Base-by-base conservation (phyloP, 1,140 invertebrate species). In the Conus betulinus region DNA sequence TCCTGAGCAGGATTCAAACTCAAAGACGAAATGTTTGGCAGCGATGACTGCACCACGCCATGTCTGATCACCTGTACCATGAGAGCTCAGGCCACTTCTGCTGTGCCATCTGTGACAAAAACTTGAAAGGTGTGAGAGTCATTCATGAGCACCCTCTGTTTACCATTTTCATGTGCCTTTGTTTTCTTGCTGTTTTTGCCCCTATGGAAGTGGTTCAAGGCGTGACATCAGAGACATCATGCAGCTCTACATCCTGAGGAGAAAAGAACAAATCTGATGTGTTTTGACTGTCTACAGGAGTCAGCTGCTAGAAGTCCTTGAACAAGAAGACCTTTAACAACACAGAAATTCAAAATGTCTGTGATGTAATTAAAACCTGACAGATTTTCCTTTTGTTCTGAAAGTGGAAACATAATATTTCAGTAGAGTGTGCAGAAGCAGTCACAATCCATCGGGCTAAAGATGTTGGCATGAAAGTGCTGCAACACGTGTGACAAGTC, bases 91-190 rank as follows among this genome's bases (percentile, higher is more conserved):
- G 27, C 23, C 76, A 78, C 25, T 78, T 78, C 17, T 27, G 7
- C 27, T 78, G 76, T 51, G 25, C 25, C 17, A 39, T 78, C 39
- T 78, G 76, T 78, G 76, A 78, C 25, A 78, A 39, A 15, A 7
- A 25, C 5, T 78, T 7, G 27, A 51, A 13, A 7, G 39, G 17
- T 7, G n/a, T 13, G 39, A 39, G 8, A 8, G 11, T n/a, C 0
- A 78, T 51, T 15, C 76, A 78, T 17, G 17, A 39, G 76, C 76
- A 78, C n/a, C 76, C 76, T 78, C 23, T n/a, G n/a, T 78, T 78
- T 25, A 17, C 10, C 76, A 78, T 78, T 27, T n/a, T 51, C 7
- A 78, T 78, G 76, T 78, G n/a, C 76, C 76, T 78, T 78, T 78
- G n/a, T n/a, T 39, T 78, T 27, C 39, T 27, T 78, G 76, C 39